These are phyloP conservation scores for Anastrepha ludens DNA, from an alignment of 1,140 invertebrate species.

Conservation along the genomic window DNA sequence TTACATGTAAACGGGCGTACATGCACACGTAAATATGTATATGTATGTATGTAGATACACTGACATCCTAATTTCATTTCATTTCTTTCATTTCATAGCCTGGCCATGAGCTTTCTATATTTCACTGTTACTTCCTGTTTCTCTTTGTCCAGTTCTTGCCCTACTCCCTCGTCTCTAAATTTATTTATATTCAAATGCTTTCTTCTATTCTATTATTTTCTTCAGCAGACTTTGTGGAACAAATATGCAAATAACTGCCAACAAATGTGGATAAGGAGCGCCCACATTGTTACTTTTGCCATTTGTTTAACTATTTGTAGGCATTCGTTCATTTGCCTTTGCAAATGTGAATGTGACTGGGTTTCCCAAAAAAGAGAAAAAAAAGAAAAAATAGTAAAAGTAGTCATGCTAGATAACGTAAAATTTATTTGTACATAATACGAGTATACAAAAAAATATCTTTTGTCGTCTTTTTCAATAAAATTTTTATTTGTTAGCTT, in stretches of 20 bases:
- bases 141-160: background rate
- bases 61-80: conserved; percentile 24
- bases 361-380: background rate
- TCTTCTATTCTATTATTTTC: conserved; percentile 27
- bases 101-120: background rate
- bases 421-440: conserved; percentile 3
- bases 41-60: background rate
- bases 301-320: conserved; percentile 42
- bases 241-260: conserved; percentile 51
- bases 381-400: background rate
- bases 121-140: conserved; percentile 13
- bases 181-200: conserved; percentile 50
- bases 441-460: background rate
- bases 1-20: background rate
- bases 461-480: background rate
- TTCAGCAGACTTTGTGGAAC: conserved; percentile 38
- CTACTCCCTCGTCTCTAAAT: background rate
- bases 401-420: background rate
- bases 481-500: background rate
- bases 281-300: conserved; percentile 19
- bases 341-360: background rate
- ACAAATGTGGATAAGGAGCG: conserved; percentile 43
- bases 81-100: background rate
- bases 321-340: background rate
- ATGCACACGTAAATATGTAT: background rate